Evolutionary conservation across 1,140 invertebrate species (phyloP).

Genomic region (Aporrectodea caliginosa): DNA sequence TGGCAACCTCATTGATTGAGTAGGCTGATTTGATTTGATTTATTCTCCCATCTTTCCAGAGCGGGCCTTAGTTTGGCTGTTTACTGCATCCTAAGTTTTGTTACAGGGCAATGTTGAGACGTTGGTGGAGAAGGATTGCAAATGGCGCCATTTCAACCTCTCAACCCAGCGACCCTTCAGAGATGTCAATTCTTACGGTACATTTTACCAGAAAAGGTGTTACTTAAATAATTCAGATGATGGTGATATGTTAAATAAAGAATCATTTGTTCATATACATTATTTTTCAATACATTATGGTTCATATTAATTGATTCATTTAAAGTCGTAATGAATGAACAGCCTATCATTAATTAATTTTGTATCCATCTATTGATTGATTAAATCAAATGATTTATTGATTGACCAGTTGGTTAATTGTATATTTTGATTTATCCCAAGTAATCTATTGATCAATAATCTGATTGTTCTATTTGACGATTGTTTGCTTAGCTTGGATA

Average conservation of each 20-base stretch:
- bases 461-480: not conserved
- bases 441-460: not conserved
- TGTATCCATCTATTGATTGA: not conserved
- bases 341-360: not conserved
- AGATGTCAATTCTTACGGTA: conserved; percentile 48
- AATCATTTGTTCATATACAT: not conserved
- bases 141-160: conserved; percentile 48
- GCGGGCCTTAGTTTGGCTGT: too few relatives aligned
- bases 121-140: conserved; percentile 48
- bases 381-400: not conserved
- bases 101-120: conserved; percentile 42
- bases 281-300: not conserved
- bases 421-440: not conserved
- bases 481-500: conserved; percentile 41
- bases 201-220: conserved; percentile 4
- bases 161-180: conserved; percentile 43
- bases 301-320: not conserved
- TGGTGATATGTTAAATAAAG: too few relatives aligned
- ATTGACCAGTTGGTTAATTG: not conserved
- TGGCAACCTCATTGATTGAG: too few relatives aligned
- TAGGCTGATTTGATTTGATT: too few relatives aligned
- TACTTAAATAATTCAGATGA: not conserved
- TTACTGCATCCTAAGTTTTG: too few relatives aligned
- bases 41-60: not conserved
- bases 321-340: not conserved